Percentiles rank a stretch among this genome's conserved stretches.
Conservation (phyloP, 2,113 vertebrate genomes). For the Aythya baeri region DNA sequence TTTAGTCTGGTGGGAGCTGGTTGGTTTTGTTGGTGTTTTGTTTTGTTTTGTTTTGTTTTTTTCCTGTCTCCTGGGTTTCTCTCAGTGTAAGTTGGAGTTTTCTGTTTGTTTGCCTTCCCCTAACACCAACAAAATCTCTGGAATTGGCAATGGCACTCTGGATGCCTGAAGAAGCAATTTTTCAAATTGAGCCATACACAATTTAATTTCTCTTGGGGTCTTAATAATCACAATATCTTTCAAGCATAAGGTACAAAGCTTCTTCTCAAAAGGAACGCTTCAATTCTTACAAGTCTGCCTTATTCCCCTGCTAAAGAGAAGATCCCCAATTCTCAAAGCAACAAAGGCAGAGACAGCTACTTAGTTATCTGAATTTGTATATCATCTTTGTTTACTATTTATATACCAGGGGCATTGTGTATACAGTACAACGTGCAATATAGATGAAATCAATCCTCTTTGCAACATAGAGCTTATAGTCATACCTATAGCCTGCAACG, state of each 20-base stretch:
- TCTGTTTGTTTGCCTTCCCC: not conserved
- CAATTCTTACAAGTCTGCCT: not conserved
- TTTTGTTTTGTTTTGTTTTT: not conserved
- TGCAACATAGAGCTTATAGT: not conserved
- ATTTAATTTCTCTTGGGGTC: constrained; percentile 38
- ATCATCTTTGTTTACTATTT: not conserved
- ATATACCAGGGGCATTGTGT: not conserved
- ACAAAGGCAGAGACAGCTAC: not conserved
- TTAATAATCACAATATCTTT: constrained; percentile 17
- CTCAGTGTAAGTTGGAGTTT: not conserved
- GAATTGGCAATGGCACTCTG: constrained; percentile 16
- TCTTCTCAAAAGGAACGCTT: not conserved
- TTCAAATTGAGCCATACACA: not conserved
- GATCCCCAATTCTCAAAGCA: constrained; percentile 5
- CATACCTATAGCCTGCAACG: not conserved
- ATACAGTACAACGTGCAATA: not conserved
- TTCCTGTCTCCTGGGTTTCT: not conserved
- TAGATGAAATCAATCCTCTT: not conserved
- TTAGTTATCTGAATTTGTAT: constrained; percentile 16
- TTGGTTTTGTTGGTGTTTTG: too few relatives aligned
- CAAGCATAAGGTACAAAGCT: not conserved
- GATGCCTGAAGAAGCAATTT: constrained; percentile 31
- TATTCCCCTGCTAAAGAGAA: not conserved
- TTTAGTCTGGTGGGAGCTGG: not conserved
- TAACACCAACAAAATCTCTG: constrained; percentile 14